phyloP scores from a whole-genome alignment of 2,888 invertebrate genomes.

The Tillus elongatus region DNA sequence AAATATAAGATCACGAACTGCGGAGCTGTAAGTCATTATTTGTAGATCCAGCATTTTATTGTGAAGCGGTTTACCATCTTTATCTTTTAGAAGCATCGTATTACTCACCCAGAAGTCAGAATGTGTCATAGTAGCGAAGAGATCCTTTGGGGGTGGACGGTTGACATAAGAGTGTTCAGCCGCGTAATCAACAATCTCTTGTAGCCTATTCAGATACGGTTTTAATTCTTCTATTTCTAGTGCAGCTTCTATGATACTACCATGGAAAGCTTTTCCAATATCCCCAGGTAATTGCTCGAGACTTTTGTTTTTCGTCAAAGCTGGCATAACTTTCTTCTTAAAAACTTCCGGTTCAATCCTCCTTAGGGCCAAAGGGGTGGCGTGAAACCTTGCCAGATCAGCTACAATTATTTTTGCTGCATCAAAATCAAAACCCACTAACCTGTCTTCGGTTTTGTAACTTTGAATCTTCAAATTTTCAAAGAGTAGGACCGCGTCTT shows the following conservation, averaged over 20 bases:
- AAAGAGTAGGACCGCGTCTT: constrained; percentile 49
- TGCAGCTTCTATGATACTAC: constrained; percentile 30
- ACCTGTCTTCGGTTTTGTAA: constrained; percentile 45
- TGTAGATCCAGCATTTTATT: constrained; percentile 54
- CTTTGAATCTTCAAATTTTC: constrained; percentile 48
- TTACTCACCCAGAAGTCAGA: constrained; percentile 55
- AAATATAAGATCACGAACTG: constrained; percentile 48
- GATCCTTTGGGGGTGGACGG: constrained; percentile 35
- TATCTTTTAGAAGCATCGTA: constrained; percentile 46
- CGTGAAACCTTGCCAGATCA: constrained; percentile 50
- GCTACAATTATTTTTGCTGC: constrained; percentile 43
- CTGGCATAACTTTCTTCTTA: constrained; percentile 39
- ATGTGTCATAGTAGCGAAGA: constrained; percentile 48
- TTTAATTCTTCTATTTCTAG: constrained; percentile 25
- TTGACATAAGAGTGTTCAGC: constrained; percentile 21
- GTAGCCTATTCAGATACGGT: constrained; percentile 28
- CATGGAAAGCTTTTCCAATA: constrained; percentile 31
- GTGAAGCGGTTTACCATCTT: constrained; percentile 37
- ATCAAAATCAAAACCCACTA: constrained; percentile 44
- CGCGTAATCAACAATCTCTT: constrained; percentile 27
- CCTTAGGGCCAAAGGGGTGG: constrained; percentile 48
- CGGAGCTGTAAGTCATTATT: constrained; percentile 45
- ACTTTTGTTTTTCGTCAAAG: constrained; percentile 33
- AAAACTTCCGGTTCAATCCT: constrained; percentile 41
- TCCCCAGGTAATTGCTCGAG: constrained; percentile 33